Conservation (phyloP, 1,140 invertebrate genomes). For the Parasteatoda tepidariorum region DNA sequence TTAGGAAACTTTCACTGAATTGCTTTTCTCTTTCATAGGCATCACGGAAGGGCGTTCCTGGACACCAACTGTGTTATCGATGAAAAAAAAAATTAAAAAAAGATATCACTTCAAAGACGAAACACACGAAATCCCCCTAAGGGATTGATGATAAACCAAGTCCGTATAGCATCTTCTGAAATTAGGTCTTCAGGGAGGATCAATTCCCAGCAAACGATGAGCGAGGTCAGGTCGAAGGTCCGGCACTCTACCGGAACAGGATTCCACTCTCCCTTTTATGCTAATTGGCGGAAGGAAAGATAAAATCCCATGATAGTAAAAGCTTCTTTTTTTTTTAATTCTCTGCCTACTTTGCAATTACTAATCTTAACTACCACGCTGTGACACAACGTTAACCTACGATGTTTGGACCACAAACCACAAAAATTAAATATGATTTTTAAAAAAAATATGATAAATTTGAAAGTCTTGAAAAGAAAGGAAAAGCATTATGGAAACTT, state of each 20-base stretch:
- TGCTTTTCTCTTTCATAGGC: not conserved
- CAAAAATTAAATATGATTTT: too few relatives aligned
- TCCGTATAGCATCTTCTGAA: not conserved
- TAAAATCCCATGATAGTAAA: not conserved
- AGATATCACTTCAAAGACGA: too few relatives aligned
- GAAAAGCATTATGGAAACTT: too few relatives aligned
- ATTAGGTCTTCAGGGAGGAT: not conserved
- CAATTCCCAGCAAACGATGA: not conserved
- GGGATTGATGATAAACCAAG: not conserved
- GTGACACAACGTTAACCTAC: too few relatives aligned
- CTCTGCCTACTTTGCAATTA: too few relatives aligned
- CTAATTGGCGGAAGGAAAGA: constrained; percentile 8
- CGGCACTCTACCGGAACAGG: not conserved
- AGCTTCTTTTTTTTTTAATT: too few relatives aligned
- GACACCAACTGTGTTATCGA: not conserved
- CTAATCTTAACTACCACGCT: too few relatives aligned
- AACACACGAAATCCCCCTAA: not conserved
- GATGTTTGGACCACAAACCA: too few relatives aligned
- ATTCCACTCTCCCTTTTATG: constrained; percentile 28
- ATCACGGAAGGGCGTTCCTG: not conserved
- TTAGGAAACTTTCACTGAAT: not conserved
- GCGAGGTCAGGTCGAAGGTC: not conserved
- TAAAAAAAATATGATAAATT: too few relatives aligned
- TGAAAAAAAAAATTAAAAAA: too few relatives aligned
- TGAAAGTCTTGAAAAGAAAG: too few relatives aligned